phyloP scores from a whole-genome alignment of 1,140 invertebrate genomes.

The Heliconius hewitsoni region DNA sequence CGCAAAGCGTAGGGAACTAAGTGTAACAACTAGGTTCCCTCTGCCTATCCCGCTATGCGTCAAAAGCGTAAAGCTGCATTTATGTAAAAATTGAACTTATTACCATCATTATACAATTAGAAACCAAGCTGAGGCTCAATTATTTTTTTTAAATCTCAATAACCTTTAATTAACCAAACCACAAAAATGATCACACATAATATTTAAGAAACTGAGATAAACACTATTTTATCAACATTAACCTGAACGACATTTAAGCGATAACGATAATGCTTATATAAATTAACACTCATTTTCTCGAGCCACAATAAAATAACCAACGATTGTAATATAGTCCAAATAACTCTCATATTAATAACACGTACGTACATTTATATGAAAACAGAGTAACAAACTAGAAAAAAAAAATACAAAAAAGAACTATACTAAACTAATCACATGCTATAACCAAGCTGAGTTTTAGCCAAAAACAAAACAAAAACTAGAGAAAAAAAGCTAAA shows the following conservation, averaged over 20 bases:
- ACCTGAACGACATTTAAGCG: conserved; percentile 9
- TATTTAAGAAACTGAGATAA: background rate
- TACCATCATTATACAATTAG: too few relatives aligned
- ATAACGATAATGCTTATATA: conserved; percentile 1
- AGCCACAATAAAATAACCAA: background rate
- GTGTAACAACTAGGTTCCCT: too few relatives aligned
- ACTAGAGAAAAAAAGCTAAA: background rate
- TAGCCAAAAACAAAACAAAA: background rate
- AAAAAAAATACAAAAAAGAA: background rate
- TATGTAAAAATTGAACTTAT: background rate
- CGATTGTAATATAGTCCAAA: background rate
- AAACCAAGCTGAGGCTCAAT: too few relatives aligned
- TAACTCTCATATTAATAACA: background rate
- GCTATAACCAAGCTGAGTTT: background rate
- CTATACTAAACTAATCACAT: background rate
- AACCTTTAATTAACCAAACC: background rate
- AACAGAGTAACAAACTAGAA: background rate
- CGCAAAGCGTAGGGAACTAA: too few relatives aligned
- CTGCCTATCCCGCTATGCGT: too few relatives aligned
- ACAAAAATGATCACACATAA: background rate
- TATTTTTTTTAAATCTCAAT: background rate
- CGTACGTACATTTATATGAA: background rate
- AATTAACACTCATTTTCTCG: background rate
- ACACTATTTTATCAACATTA: background rate
- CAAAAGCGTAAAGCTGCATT: too few relatives aligned